A percentile compares a stretch with the other conserved stretches of the same genome.
phyloP scores from a whole-genome alignment of 2,113 vertebrate genomes.

The Eretmochelys imbricata region DNA sequence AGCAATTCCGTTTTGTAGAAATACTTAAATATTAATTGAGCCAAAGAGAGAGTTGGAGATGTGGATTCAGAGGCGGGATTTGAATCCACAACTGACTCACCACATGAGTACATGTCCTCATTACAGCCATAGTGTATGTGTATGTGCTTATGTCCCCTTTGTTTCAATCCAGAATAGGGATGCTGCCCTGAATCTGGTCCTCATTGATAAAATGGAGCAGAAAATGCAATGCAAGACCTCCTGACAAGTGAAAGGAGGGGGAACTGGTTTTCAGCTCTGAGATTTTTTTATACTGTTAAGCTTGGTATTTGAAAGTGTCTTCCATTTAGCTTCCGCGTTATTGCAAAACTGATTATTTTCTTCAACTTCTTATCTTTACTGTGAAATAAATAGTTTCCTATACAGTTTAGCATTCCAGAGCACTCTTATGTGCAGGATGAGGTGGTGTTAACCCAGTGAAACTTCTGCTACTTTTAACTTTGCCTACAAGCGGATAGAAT shows the following conservation, averaged over 20 bases:
- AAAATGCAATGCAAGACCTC: fast-evolving
- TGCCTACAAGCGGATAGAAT: not conserved
- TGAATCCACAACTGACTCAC: not conserved
- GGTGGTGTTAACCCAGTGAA: fast-evolving
- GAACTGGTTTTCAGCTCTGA: not conserved
- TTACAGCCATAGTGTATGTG: not conserved
- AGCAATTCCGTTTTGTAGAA: not conserved
- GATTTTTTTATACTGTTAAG: not conserved
- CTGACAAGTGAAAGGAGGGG: not conserved
- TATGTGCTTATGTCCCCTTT: not conserved
- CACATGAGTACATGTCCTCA: not conserved
- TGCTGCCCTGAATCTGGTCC: not conserved
- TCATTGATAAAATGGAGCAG: fast-evolving
- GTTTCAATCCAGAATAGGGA: not conserved
- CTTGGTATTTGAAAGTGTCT: not conserved
- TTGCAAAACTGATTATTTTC: not conserved
- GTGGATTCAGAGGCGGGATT: not conserved
- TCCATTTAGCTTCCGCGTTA: not conserved
- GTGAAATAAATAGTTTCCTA: not conserved
- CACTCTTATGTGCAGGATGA: not conserved
- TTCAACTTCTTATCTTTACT: not conserved
- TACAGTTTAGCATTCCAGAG: not conserved
- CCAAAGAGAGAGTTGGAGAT: not conserved
- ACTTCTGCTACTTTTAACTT: not conserved
- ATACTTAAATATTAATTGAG: not conserved